Evolutionary conservation across 64 coral and sea anemone species (phyloP), one percentile per base, ranked within the genome.

Genomic region (Pocillopora damicornis): DNA sequence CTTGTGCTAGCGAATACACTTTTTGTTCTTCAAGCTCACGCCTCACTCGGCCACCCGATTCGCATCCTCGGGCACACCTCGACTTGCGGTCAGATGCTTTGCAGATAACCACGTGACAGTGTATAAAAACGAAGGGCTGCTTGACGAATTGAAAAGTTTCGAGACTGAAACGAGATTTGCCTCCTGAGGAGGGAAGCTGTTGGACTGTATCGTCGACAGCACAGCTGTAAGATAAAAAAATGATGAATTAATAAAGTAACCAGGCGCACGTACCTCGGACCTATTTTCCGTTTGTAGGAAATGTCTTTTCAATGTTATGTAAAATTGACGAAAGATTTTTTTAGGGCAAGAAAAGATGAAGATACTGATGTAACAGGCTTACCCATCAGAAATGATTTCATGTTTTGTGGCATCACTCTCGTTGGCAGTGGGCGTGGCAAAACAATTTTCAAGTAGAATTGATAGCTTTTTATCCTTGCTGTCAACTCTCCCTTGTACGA

Each of bases 351-450:
- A 61, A 61, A 61, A 74, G 35, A 74, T 1, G 14, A 75, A 77
- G 16, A 57, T 63, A n/a, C 76, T 14, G 22, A 59, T 51, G 37
- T 17, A 11, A 22, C 22, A 22, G 17, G 12, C 78, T 82, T 45
- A 90, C 88, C 88, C 88, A 73, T 90, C 69, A 82, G 22, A 23
- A 18, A 90, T 30, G 30, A 90, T 90, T 13, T 81, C 51, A 23
- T 90, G 80, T 59, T 75, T 67, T 25, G 59, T 82, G 5, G 73
- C 20, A 23, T 90, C 36, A 58, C 37, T 78, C 14, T 76, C 35
- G 9, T 78, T 6, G n/a, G 45, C 9, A n/a, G 76, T 78, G 58
- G 76, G 51, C 9, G 76, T 78, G 1, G 75, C 75, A 37, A 76
- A 76, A 17, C 75, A 76, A 4, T 76, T 51, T 76, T 76, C 75